phyloP scores from a whole-genome alignment of 1,140 invertebrate species.

The Oedothorax gibbosus region DNA sequence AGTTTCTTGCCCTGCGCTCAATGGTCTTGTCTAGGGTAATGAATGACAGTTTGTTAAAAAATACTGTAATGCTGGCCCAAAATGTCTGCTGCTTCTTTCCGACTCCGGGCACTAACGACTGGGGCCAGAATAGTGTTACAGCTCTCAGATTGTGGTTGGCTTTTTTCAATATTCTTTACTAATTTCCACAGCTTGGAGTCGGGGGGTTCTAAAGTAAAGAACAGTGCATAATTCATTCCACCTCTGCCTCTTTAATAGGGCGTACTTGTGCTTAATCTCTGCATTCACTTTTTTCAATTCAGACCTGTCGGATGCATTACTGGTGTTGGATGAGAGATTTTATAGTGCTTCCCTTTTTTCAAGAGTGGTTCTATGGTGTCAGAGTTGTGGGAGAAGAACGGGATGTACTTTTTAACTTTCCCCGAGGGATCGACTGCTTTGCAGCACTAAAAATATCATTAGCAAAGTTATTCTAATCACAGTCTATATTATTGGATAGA shows the following conservation, averaged over 20 bases:
- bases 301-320: neutral
- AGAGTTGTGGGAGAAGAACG: neutral
- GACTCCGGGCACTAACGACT: too few relatives aligned
- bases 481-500: neutral
- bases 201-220: conserved; percentile 19
- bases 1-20: too few relatives aligned
- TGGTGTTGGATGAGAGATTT: neutral
- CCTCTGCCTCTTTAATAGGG: conserved; percentile 1
- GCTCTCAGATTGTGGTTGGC: too few relatives aligned
- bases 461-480: neutral
- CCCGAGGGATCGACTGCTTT: neutral
- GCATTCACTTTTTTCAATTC: conserved; percentile 28
- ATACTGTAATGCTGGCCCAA: too few relatives aligned
- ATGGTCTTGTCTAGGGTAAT: too few relatives aligned
- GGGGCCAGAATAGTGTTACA: too few relatives aligned
- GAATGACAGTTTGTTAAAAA: too few relatives aligned
- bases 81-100: too few relatives aligned
- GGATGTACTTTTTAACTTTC: conserved; percentile 18
- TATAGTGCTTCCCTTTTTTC: neutral
- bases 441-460: neutral
- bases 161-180: too few relatives aligned
- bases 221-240: conserved; percentile 6
- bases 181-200: conserved; percentile 32
- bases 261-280: conserved; percentile 13
- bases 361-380: neutral